Evolutionary conservation across 1,140 invertebrate species (phyloP), one percentile per base, ranked within the genome.

Genomic region (Pteromalus puparum): DNA sequence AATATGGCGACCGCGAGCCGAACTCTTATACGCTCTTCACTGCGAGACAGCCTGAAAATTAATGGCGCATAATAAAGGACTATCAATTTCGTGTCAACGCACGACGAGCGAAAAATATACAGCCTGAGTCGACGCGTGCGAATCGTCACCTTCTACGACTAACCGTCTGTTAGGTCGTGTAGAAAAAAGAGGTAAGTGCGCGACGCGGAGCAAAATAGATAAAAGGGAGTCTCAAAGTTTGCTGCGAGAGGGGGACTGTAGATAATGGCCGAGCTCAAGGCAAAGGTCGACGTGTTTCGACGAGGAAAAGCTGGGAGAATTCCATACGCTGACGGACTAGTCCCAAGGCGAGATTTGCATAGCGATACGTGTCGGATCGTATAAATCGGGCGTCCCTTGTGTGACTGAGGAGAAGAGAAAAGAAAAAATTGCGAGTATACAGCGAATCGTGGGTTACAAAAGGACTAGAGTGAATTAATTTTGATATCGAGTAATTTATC

Each of bases 31-130:
- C 0, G 46, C 15, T 53, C 48, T 53, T 53, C 2, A 21, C 18
- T 6, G 53, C 21, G 18, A n/a, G 18, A 7, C 21, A n/a, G 53
- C 21, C 53, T n/a, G 4, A 13, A 75, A 75, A 46, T 75, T 75
- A 75, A 75, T 75, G 73, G 24, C 21, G 15, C n/a, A 75, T 46
- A 75, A 75, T 75, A 46, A 13, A 38, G n/a, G 24, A 18, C n/a
- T 4, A 75, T 75, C 6, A 48, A 75, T 75, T 75, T 75, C 24
- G 24, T 26, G 68, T n/a, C 9, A 13, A 28, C 12, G 24, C 65
- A 68, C 38, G 9, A 42, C 6, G 38, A 2, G 15, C 4, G 15
- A 18, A n/a, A 61, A 61, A n/a, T 2, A 61, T 53, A 18, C 18
- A 61, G 18, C 15, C 1, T 18, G 7, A 61, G 7, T 1, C 53